Evolutionary conservation across 2,797 vertebrate species (phyloP), one percentile per base, ranked within the genome.

Genomic region (Argentina silus): DNA sequence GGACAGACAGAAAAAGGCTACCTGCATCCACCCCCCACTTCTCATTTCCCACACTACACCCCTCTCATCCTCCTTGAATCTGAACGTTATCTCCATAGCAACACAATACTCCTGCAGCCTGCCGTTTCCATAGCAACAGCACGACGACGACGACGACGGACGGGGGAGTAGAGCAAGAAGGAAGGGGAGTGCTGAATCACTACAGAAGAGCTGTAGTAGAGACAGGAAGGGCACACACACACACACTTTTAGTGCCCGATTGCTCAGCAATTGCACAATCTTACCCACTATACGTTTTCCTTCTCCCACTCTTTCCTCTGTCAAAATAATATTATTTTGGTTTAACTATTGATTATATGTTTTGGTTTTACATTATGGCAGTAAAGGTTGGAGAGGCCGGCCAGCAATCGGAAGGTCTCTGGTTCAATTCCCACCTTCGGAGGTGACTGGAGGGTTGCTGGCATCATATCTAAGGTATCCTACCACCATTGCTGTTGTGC

Each of bases 71-170:
- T 89, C 77, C 82, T 89, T 91, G 86, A 92, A 92, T 92, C 88
- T 85, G 80, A 91, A 89, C 79, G 48, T 83, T 80, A 91, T 93
- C 86, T 69, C 92, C 86, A 94, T 93, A 83, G 93, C 91, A 93
- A 94, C 94, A 91, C 91, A 94, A 92, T 89, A 93, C 90, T 78
- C 75, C 76, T 93, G 91, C 92, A 93, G 91, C 90, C 90, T 78
- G 82, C 74, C 85, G 93, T 94, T 91, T 85, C 93, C 89, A 92
- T 91, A 81, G 93, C 85, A 92, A 94, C 92, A 87, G 83, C 74
- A 62, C 81, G 77, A 90, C 72, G 81, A 88, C 79, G 42, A 17
- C 7, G 23, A 1, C 48, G 9, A 3, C 11, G 50, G 11, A 17
- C 61, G n/a, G 47, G 55, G 64, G 47, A 42, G 27, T 12, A 65